These are phyloP conservation scores for Stercorarius parasiticus DNA, from an alignment of 2,113 vertebrate species.

Conservation along the genomic window DNA sequence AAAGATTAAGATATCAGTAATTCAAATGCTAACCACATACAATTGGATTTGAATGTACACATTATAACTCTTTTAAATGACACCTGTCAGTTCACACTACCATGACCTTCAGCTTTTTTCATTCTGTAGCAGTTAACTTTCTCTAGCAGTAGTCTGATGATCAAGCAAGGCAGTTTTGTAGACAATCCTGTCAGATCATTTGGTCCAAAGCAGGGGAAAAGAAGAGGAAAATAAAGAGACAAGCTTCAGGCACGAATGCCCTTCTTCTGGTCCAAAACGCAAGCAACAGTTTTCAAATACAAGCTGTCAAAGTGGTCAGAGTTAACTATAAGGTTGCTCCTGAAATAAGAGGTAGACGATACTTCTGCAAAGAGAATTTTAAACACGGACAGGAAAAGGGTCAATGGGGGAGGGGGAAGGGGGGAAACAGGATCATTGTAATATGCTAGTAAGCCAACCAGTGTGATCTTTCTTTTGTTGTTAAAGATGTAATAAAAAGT, in stretches of 20 bases:
- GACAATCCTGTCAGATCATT: not conserved
- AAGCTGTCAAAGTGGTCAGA: not conserved
- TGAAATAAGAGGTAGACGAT: not conserved
- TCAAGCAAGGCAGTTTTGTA: not conserved
- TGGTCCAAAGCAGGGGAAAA: not conserved
- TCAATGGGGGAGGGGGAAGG: not conserved
- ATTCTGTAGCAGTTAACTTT: not conserved
- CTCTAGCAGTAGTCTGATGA: not conserved
- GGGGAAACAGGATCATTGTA: not conserved
- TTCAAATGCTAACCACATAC: not conserved
- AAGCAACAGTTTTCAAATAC: not conserved
- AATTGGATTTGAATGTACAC: fast-evolving
- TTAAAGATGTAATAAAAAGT: not conserved
- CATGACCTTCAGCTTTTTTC: not conserved
- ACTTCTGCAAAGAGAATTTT: not conserved
- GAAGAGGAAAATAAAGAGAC: not conserved
- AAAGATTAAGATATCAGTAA: not conserved
- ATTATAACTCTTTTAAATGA: not conserved
- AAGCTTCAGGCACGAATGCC: not conserved
- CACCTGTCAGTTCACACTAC: not conserved
- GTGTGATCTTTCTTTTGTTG: not conserved
- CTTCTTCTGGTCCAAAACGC: not conserved
- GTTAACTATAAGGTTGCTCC: not conserved
- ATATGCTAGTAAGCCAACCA: not conserved
- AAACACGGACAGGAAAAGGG: not conserved